These are phyloP conservation scores for Eupeodes latifasciatus DNA, from an alignment of 2,888 invertebrate species.

Conservation along the genomic window DNA sequence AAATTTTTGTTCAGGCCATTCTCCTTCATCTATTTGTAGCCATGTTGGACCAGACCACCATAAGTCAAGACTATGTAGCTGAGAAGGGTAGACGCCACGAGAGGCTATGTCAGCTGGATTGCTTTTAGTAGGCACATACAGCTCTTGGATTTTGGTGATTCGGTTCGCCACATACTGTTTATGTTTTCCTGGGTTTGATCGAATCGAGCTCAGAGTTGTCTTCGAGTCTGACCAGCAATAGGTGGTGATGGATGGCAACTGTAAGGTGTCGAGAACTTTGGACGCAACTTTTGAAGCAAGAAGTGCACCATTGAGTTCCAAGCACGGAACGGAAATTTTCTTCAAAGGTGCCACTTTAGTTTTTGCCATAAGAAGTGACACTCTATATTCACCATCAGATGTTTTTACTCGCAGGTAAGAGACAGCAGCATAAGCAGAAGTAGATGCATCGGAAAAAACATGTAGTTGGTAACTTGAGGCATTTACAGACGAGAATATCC, in stretches of 20 bases:
- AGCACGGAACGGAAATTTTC: slow-evolving; percentile 51
- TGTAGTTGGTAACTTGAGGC: slow-evolving; percentile 26
- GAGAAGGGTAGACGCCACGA: slow-evolving; percentile 35
- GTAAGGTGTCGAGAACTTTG: slow-evolving; percentile 29
- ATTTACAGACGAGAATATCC: slow-evolving; percentile 30
- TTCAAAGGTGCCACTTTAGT: slow-evolving; percentile 58
- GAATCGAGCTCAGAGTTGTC: slow-evolving; percentile 49
- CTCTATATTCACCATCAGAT: slow-evolving; percentile 28
- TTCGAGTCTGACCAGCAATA: slow-evolving; percentile 54
- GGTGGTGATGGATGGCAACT: slow-evolving; percentile 23
- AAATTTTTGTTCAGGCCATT: slow-evolving; percentile 41
- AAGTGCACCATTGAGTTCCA: slow-evolving; percentile 58
- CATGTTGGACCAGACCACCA: slow-evolving; percentile 40
- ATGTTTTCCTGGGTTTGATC: slow-evolving; percentile 54
- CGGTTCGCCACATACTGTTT: slow-evolving; percentile 55
- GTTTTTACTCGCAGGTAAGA: slow-evolving; percentile 48
- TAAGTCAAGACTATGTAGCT: not conserved
- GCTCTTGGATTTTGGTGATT: slow-evolving; percentile 31
- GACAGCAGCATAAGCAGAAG: slow-evolving; percentile 54
- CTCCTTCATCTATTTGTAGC: slow-evolving; percentile 2
- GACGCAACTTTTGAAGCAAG: slow-evolving; percentile 43
- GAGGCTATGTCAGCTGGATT: slow-evolving; percentile 42
- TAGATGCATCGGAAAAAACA: slow-evolving; percentile 12
- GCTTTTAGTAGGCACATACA: slow-evolving; percentile 32
- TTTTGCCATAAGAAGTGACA: slow-evolving; percentile 56